Evolutionary conservation across 2,888 invertebrate genomes (phyloP), one percentile per base, ranked within the genome.

Genomic region (Blastobasis adustella): DNA sequence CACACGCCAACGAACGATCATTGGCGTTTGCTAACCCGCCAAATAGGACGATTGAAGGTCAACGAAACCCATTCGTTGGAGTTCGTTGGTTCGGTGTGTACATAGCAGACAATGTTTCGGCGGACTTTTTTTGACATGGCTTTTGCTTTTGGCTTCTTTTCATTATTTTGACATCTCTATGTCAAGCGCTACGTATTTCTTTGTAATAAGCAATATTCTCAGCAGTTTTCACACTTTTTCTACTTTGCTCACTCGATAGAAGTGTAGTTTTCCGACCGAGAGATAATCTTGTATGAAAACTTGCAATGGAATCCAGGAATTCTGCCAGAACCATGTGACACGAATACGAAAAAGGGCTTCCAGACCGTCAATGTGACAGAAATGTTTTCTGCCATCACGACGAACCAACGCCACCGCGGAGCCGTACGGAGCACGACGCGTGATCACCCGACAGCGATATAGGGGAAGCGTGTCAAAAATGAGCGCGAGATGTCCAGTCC

Each of bases 91-190:
- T 48, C 49, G 51, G 57, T 10, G 40, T 37, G 40, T n/a, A 8
- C 8, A 45, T 45, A 37, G 44, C 43, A 10, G 71, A 72, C 76
- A 76, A 79, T 76, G 73, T 82, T 81, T 82, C 82, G 77, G 84
- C 84, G 83, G 79, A 82, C 79, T 85, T 85, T 85, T 84, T 87
- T 84, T 85, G 86, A 82, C 84, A 87, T 76, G 77, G 77, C 79
- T 83, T 82, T 76, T 76, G 77, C 80, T 83, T 82, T 84, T 82
- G 80, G 82, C 81, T 86, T 87, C 82, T 82, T 82, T 82, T 82
- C 82, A 86, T 84, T 88, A 89, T 89, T 89, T 89, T 89, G 89
- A 89, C 89, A 82, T 86, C 85, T 88, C 77, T 81, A 81, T 89
- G 88, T 88, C 87, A 88, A 85, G 82, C 82, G 85, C 86, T 87